Percentiles rank a stretch among this genome's conserved stretches.
Conservation (phyloP, 2,797 vertebrate species). For the Molossus molossus region DNA sequence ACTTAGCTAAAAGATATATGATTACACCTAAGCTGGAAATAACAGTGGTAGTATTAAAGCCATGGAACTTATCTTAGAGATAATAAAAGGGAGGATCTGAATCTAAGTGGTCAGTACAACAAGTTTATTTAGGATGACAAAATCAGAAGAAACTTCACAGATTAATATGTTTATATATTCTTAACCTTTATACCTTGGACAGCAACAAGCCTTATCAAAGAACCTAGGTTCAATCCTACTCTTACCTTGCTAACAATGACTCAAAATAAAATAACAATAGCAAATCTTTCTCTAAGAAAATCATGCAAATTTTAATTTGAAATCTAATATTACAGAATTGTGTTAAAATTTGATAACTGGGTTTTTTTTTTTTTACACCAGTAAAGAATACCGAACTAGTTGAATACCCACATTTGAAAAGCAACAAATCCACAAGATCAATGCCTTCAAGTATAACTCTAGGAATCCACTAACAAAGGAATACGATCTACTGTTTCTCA, state of each 20-base stretch:
- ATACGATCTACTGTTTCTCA: neutral
- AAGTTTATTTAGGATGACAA: neutral
- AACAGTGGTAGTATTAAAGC: neutral
- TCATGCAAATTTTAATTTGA: neutral
- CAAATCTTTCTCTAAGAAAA: neutral
- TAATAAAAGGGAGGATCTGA: neutral
- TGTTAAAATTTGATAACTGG: slow-evolving; percentile 8
- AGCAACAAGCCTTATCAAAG: neutral
- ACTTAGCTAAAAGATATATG: neutral
- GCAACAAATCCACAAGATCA: neutral
- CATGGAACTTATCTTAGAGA: neutral
- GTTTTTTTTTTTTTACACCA: neutral
- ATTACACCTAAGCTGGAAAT: neutral
- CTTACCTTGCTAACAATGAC: neutral
- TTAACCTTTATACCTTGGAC: neutral
- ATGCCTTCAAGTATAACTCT: neutral
- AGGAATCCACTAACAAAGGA: neutral
- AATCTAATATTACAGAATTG: neutral
- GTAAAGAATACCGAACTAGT: neutral
- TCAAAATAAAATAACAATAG: slow-evolving; percentile 9
- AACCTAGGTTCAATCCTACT: neutral
- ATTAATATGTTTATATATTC: neutral
- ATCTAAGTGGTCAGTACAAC: neutral
- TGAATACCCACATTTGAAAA: slow-evolving; percentile 16
- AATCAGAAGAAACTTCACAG: neutral